phyloP scores from a whole-genome alignment of 1,140 invertebrate species.

The Chironomus tepperi region DNA sequence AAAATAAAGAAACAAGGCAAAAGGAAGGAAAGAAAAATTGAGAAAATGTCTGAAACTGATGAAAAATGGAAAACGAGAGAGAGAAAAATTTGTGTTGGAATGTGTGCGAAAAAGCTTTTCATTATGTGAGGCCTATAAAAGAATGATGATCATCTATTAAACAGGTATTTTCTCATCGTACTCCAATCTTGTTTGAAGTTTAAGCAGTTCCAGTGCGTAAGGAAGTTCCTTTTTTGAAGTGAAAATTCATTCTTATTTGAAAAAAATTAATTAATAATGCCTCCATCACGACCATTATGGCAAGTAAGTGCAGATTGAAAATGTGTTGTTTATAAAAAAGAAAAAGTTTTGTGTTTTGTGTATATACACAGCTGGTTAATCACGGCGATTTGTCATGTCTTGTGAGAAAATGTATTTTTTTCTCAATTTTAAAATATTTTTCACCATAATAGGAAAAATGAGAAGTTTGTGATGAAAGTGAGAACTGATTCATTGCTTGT shows the following conservation, averaged over 20 bases:
- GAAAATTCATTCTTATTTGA: not conserved
- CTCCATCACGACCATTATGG: not conserved
- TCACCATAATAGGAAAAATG: not conserved
- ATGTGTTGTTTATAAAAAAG: no score
- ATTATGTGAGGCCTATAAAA: conserved; percentile 10
- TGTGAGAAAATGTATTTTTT: no score
- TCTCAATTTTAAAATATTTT: not conserved
- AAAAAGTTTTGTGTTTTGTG: no score
- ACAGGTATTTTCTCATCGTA: conserved; percentile 17
- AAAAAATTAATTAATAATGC: not conserved
- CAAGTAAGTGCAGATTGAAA: not conserved
- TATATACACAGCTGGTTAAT: no score
- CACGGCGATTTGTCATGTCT: no score
- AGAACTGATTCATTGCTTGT: no score
- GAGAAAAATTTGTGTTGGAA: no score
- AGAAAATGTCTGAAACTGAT: not conserved
- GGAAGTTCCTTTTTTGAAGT: not conserved
- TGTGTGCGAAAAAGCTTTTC: conserved; percentile 11
- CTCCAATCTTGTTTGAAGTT: conserved; percentile 17
- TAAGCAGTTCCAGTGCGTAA: not conserved
- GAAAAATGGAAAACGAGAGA: not conserved
- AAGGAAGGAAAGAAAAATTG: not conserved
- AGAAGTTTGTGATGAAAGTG: not conserved
- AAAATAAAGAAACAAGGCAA: no score
- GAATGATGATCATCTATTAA: conserved; percentile 3